Evolutionary conservation across 1,140 invertebrate species (phyloP).

Genomic region (Drosophila prosaltans): DNA sequence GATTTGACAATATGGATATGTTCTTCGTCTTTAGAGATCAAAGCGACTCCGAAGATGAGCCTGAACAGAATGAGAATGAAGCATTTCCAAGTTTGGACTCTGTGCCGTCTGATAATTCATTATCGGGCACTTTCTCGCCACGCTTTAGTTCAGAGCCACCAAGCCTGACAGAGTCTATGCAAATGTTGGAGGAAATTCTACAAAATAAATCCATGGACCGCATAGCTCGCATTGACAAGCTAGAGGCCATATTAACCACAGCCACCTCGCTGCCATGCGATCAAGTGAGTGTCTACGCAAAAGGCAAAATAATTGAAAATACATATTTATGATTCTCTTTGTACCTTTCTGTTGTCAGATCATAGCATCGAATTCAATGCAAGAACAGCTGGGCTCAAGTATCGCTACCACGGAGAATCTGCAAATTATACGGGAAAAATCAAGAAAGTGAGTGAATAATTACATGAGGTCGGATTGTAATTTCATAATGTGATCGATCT

Average conservation of each 20-base stretch:
- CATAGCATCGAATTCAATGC: conserved; percentile 74
- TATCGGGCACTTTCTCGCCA: conserved; percentile 87
- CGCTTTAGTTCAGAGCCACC: conserved; percentile 89
- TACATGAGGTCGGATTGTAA: background rate
- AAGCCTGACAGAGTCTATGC: conserved; percentile 95
- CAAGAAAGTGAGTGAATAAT: conserved; percentile 67
- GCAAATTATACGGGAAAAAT: conserved; percentile 77
- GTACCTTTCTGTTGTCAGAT: conserved; percentile 47
- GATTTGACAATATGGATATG: too few species aligned
- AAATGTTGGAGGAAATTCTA: conserved; percentile 93
- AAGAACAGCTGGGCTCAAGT: conserved; percentile 76
- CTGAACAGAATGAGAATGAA: conserved; percentile 88
- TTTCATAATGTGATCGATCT: background rate
- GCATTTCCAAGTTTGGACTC: conserved; percentile 90
- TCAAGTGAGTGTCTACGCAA: conserved; percentile 52
- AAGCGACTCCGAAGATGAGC: conserved; percentile 88
- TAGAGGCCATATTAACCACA: conserved; percentile 92
- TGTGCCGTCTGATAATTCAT: conserved; percentile 88
- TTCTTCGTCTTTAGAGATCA: conserved; percentile 83
- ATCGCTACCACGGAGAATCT: conserved; percentile 80
- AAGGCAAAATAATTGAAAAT: background rate
- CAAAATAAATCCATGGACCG: conserved; percentile 92
- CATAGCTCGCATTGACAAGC: conserved; percentile 92
- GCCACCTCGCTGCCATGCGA: conserved; percentile 86
- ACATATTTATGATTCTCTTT: background rate